Evolutionary conservation across 2,888 invertebrate species (phyloP).

Genomic region (Cryptosula pallasiana): DNA sequence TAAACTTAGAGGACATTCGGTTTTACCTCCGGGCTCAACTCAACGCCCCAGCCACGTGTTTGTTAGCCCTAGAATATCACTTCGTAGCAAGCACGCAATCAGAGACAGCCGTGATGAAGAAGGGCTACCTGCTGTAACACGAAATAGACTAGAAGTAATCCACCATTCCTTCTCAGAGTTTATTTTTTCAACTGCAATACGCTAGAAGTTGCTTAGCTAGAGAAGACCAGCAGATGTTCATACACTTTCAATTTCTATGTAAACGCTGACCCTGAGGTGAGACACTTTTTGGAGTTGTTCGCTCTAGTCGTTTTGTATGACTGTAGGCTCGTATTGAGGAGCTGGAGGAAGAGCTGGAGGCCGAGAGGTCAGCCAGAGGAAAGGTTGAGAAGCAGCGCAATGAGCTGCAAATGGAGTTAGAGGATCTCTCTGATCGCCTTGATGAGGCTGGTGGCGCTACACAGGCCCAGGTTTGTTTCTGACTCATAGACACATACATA

Average conservation of each 20-base stretch:
- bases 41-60: neutral
- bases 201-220: too few relatives aligned
- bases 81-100: slow-evolving; percentile 12
- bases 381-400: slow-evolving; percentile 96
- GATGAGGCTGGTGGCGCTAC: slow-evolving; percentile 99
- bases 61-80: slow-evolving; percentile 16
- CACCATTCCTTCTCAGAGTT: too few relatives aligned
- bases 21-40: neutral
- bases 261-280: too few relatives aligned
- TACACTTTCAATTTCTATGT: too few relatives aligned
- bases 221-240: too few relatives aligned
- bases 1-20: neutral
- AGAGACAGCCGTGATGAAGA: slow-evolving; percentile 24
- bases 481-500: too few relatives aligned
- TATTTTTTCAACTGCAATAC: too few relatives aligned
- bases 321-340: slow-evolving; percentile 82
- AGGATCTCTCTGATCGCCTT: slow-evolving; percentile 61
- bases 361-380: slow-evolving; percentile 93
- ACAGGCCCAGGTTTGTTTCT: slow-evolving; percentile 85
- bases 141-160: slow-evolving; percentile 22
- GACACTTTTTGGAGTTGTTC: too few relatives aligned
- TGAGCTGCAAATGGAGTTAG: slow-evolving; percentile 92
- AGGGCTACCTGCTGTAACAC: neutral
- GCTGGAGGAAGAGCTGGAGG: slow-evolving; percentile 98
- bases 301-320: too few relatives aligned